Evolutionary conservation across 2,113 vertebrate species (phyloP), one percentile per base, ranked within the genome.

Genomic region (Chauna torquata): DNA sequence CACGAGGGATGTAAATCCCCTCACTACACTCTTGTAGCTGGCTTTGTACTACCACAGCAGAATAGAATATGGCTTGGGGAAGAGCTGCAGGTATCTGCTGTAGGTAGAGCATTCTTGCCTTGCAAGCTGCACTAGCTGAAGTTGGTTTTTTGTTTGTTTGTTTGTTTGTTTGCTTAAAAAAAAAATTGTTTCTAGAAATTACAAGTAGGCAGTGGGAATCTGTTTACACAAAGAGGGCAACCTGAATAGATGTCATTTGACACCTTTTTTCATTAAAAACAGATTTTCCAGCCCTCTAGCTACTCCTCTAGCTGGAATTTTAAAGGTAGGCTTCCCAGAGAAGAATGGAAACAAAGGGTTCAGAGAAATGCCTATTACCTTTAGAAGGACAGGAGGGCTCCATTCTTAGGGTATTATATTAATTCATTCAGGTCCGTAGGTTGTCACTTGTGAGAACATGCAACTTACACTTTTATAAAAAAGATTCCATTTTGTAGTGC

Each of bases 381-480:
- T 59, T 47, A 84, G 77, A 94, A 45, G 42, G 16, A 80, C 28
- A 76, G n/a, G 12, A 85, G 24, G 25, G 8, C 9, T 89, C 55
- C 52, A 18, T 42, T 94, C 52, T 89, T 85, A 61, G 22, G 36
- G 49, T 34, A 54, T 85, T 69, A 40, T 34, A 77, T 76, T 76
- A 87, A 89, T 88, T 89, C 57, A 42, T 13, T 72, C 74, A 82
- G 77, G 24, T 88, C 47, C 7, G 2, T 84, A 32, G 44, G 22
- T 10, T 82, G 40, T 76, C 62, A 40, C 74, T 61, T 75, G 40
- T 49, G 49, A 94, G 57, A 40, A 69, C 82, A 44, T 62, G 71
- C n/a, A 94, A 57, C 49, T 92, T n/a, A 87, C 40, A 80, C 23
- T 90, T 90, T 44, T 83, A 68, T 68, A 55, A 87, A 89, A 88